phyloP scores from a whole-genome alignment of 1,140 invertebrate genomes.

The Phthorimaea operculella region DNA sequence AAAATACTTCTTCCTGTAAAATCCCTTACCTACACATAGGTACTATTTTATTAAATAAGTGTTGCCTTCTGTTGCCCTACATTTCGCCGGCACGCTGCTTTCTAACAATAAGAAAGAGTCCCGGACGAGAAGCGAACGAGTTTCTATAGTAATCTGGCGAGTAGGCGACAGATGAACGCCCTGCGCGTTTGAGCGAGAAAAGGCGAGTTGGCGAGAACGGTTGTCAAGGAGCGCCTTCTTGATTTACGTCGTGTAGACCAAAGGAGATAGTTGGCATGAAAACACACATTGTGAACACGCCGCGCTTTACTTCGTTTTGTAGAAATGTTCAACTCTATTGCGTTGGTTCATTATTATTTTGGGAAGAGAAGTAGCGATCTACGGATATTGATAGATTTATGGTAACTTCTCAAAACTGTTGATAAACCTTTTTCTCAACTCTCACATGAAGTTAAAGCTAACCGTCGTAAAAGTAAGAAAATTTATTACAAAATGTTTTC shows the following conservation, averaged over 20 bases:
- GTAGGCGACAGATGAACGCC: slow-evolving; percentile 4
- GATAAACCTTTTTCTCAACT: neutral
- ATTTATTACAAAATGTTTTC: slow-evolving; percentile 63
- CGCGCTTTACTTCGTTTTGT: neutral
- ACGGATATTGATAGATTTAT: neutral
- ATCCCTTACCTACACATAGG: neutral
- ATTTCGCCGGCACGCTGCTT: neutral
- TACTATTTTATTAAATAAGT: neutral
- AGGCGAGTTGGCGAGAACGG: slow-evolving; percentile 4
- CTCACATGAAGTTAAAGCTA: neutral
- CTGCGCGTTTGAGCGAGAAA: slow-evolving; percentile 4
- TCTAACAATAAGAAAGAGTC: slow-evolving; percentile 2
- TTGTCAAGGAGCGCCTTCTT: slow-evolving; percentile 5
- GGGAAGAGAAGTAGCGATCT: neutral
- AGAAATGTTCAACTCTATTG: neutral
- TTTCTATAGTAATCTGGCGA: neutral
- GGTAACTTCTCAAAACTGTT: neutral
- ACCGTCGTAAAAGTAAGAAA: slow-evolving; percentile 29
- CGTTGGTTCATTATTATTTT: neutral
- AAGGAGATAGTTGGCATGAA: slow-evolving; percentile 4
- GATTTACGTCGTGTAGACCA: slow-evolving; percentile 3
- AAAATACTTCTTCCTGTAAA: neutral
- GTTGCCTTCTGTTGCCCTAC: neutral
- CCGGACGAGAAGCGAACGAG: neutral
- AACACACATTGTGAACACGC: slow-evolving; percentile 3